Conservation (phyloP, 92 coral and sea anemone species). For the Palythoa caribaeorum region DNA sequence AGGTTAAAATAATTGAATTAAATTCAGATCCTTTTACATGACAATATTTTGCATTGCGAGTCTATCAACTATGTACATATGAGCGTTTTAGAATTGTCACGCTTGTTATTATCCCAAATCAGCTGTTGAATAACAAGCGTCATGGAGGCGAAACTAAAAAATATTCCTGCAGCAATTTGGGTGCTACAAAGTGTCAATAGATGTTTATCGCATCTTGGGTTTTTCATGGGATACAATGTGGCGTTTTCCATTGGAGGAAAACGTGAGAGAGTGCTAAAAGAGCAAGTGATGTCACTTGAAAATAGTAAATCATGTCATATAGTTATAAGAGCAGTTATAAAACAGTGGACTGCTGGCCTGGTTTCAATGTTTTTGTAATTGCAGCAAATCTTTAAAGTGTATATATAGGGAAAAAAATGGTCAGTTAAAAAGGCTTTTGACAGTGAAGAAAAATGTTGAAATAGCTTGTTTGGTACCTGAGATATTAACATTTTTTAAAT, state of each 20-base stretch:
- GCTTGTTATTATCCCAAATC: not conserved
- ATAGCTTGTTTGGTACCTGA: too few relatives aligned
- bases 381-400: too few relatives aligned
- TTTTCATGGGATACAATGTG: not conserved
- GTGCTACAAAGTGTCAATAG: not conserved
- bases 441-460: too few relatives aligned
- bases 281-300: not conserved
- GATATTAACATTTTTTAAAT: too few relatives aligned
- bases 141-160: not conserved
- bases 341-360: too few relatives aligned
- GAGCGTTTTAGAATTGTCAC: too few relatives aligned
- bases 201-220: not conserved
- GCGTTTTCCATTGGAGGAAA: not conserved
- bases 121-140: not conserved
- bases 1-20: not conserved
- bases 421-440: too few relatives aligned
- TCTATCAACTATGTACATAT: not conserved
- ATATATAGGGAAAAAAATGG: too few relatives aligned
- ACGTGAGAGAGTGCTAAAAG: not conserved
- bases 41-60: not conserved
- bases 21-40: not conserved
- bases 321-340: too few relatives aligned
- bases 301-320: not conserved
- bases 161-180: not conserved
- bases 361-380: too few relatives aligned